Evolutionary conservation across 2,888 invertebrate genomes (phyloP), one percentile per base, ranked within the genome.

Genomic region (Pherbina coryleti): DNA sequence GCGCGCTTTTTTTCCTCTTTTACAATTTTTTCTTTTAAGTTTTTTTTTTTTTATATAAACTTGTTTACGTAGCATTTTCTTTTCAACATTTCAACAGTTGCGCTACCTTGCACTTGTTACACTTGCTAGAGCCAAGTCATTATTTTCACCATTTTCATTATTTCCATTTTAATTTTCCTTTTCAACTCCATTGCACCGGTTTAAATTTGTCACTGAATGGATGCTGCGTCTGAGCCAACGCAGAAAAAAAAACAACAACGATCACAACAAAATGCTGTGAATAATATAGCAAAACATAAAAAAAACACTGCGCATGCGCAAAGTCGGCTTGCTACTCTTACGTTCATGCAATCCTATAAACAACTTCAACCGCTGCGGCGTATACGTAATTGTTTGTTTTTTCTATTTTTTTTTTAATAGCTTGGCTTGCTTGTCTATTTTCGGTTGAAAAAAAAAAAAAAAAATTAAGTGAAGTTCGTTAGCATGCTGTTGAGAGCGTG

Each of bases 31-130:
- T 14, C 44, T 44, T 44, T 44, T 44, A 44, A 44, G 44, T 44
- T 11, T 11, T 44, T 14, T 11, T 11, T 44, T 14, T 44, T 44
- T 11, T 44, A 11, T 44, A 44, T 44, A 49, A 69, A 69, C 69
- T 49, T 31, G 51, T 69, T 69, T 69, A 5, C 14, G n/a, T 0
- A 22, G 25, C 28, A 19, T 22, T 66, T n/a, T 66, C 69, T 17
- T 51, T 14, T 51, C 22, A 51, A 25, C 60, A 22, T 57, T 22
- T 17, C 44, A 11, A 37, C 49, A 49, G 60, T 28, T n/a, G n/a
- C 25, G 37, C 67, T 55, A 75, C 53, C 67, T 75, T 67, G 67
- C 75, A 67, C 75, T 75, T 73, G 73, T 73, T 62, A 62, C 73
- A 62, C 28, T 73, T 66, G 34, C 53, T 34, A 3, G 3, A 69